Percentiles rank a stretch among this genome's conserved stretches.
Conservation (phyloP, 1,140 invertebrate genomes). For the Drosophila pectinifera region DNA sequence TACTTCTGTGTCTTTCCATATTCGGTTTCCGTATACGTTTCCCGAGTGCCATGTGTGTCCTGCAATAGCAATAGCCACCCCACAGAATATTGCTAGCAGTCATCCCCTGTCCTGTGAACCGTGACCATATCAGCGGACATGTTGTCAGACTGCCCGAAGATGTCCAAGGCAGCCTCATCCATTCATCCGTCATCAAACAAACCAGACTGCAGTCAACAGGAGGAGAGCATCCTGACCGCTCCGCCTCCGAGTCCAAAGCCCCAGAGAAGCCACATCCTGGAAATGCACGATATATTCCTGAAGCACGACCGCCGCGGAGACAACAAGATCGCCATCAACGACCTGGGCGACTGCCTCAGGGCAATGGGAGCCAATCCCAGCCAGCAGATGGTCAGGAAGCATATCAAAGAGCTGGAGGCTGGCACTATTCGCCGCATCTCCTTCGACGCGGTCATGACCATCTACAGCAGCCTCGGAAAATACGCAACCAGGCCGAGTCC, state of each 20-base stretch:
- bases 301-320: slow-evolving; percentile 47
- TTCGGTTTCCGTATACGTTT: slow-evolving; percentile 40
- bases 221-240: not conserved
- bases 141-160: not conserved
- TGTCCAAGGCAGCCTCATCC: slow-evolving; percentile 11
- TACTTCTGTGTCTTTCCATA: slow-evolving; percentile 52
- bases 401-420: slow-evolving; percentile 59
- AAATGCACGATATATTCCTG: slow-evolving; percentile 42
- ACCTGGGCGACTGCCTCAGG: slow-evolving; percentile 78
- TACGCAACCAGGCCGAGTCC: not conserved
- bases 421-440: slow-evolving; percentile 33
- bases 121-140: not conserved
- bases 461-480: slow-evolving; percentile 42
- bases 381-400: slow-evolving; percentile 80
- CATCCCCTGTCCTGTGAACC: slow-evolving; percentile 3
- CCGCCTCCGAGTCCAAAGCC: slow-evolving; percentile 16
- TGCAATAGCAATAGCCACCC: slow-evolving; percentile 3
- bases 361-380: slow-evolving; percentile 84
- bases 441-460: slow-evolving; percentile 55
- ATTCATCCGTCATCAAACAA: slow-evolving; percentile 10
- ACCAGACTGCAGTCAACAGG: not conserved
- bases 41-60: slow-evolving; percentile 38
- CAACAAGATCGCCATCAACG: slow-evolving; percentile 47
- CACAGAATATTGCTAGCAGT: slow-evolving; percentile 7
- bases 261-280: slow-evolving; percentile 12